phyloP scores from a whole-genome alignment of 53 echinoderm and acorn worm species.

The Zoroaster sp. region DNA sequence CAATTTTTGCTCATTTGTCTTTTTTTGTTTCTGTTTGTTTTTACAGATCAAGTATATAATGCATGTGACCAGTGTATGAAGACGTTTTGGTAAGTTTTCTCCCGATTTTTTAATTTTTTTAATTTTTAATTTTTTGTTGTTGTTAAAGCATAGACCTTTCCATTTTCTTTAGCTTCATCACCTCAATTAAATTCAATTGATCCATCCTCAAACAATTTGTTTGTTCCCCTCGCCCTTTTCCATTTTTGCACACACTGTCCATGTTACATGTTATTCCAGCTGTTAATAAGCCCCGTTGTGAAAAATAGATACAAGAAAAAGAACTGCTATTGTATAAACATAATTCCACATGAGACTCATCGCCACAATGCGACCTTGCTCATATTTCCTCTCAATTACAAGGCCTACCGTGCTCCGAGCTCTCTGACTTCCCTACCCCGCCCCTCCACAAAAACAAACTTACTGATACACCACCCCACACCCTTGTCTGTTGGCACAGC shows the following conservation, averaged over 20 bases:
- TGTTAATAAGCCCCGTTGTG: background rate
- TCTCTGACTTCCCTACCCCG: constrained; percentile 14
- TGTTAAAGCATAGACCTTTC: background rate
- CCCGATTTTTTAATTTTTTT: background rate
- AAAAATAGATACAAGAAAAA: background rate
- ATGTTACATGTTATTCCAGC: background rate
- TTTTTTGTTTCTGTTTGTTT: constrained; percentile 25
- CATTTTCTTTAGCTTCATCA: background rate
- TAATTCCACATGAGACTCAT: constrained; percentile 10
- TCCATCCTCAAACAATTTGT: background rate
- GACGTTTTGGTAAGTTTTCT: constrained; percentile 79
- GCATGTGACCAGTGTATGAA: constrained; percentile 86
- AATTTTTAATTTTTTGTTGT: background rate
- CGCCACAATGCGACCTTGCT: constrained; percentile 26
- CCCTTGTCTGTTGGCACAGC: constrained; percentile 41
- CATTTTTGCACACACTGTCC: no score
- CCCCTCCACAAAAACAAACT: constrained; percentile 29
- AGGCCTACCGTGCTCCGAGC: background rate
- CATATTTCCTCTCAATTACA: constrained; percentile 29
- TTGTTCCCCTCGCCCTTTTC: background rate
- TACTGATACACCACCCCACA: background rate
- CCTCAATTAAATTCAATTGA: background rate
- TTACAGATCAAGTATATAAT: constrained; percentile 78
- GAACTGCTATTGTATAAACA: background rate
- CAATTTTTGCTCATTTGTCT: background rate